A percentile compares a stretch with the other conserved stretches of the same genome.
These are phyloP conservation scores for Gouania willdenowi DNA, from an alignment of 2,797 vertebrate genomes.

Conservation along the genomic window DNA sequence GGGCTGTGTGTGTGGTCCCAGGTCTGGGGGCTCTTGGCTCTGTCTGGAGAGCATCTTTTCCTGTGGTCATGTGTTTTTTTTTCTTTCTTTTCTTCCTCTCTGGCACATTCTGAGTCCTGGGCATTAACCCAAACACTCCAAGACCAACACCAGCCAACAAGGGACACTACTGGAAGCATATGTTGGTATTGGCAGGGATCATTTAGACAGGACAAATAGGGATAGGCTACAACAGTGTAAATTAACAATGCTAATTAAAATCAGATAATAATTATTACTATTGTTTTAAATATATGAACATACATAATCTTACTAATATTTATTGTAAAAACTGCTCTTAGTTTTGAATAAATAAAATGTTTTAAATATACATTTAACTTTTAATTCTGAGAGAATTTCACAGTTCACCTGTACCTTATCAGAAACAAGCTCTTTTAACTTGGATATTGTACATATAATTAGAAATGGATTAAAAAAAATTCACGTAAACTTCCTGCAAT, in stretches of 20 bases:
- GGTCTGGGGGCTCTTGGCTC: conserved; percentile 44
- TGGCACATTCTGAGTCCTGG: conserved; percentile 56
- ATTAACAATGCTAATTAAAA: too few species aligned
- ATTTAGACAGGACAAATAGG: conserved; percentile 6
- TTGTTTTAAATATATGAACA: too few species aligned
- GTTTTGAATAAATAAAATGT: too few species aligned
- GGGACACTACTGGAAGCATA: conserved; percentile 50
- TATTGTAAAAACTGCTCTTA: background rate
- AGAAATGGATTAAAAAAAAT: too few species aligned
- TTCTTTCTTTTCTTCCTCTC: too few species aligned
- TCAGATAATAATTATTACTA: too few species aligned
- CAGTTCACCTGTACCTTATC: too few species aligned
- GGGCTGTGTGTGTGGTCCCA: conserved; percentile 35
- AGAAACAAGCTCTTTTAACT: too few species aligned
- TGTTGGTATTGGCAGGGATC: conserved; percentile 34
- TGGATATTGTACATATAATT: too few species aligned
- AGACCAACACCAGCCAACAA: conserved; percentile 44
- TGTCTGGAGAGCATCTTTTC: conserved; percentile 41
- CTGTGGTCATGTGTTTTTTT: conserved; percentile 62
- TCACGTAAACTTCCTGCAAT: too few species aligned
- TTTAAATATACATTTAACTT: background rate
- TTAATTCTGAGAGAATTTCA: conserved; percentile 1
- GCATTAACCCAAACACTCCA: conserved; percentile 62
- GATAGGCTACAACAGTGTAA: conserved; percentile 11
- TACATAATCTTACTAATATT: too few species aligned